Base-by-base conservation (phyloP, 1,140 invertebrate species). In the Drosophila takahashii region DNA sequence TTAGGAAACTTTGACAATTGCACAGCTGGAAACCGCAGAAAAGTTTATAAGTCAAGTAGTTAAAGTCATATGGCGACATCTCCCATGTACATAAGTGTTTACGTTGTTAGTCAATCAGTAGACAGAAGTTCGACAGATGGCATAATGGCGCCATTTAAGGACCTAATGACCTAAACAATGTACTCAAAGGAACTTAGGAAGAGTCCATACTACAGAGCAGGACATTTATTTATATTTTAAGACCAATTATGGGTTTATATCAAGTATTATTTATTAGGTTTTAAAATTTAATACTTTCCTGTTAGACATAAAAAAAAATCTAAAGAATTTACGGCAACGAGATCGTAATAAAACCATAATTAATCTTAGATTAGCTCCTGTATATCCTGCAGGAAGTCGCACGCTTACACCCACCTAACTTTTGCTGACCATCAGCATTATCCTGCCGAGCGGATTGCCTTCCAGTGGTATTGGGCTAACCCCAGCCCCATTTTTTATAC, bases 391-490 rank as follows among this genome's bases (percentile, higher is more conserved):
- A 42, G 34, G 34, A 60, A 45, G n/a, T 27, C 15, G 29, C 29
- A 18, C 45, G 27, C 18, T 36, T 16, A 47, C n/a, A 39, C 29
- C 10, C 52, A 52, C 37, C 26, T 44, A 47, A 67, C 72, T 57
- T 72, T 54, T 56, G 48, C 42, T 61, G 58, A 36, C 57, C 53
- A 73, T 15, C 27, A 22, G 51, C 52, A 72, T 74, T 77, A 61
- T 66, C 69, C 45, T 51, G 36, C 45, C 58, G 41, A 42, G 37
- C 48, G 32, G 44, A 51, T 69, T 42, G 52, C 11, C 34, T 42
- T 15, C 29, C 45, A 56, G 37, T 29, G 26, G 26, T 9, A 29
- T 2, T 15, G 22, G 26, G 26, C 16, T 32, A 32, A 0, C 58
- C 48, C 39, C 27, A 44, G 57, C 57, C 54, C 53, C 32, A 59